Conservation (phyloP, 35 echinoderm and acorn worm species). For the Lytechinus pictus region DNA sequence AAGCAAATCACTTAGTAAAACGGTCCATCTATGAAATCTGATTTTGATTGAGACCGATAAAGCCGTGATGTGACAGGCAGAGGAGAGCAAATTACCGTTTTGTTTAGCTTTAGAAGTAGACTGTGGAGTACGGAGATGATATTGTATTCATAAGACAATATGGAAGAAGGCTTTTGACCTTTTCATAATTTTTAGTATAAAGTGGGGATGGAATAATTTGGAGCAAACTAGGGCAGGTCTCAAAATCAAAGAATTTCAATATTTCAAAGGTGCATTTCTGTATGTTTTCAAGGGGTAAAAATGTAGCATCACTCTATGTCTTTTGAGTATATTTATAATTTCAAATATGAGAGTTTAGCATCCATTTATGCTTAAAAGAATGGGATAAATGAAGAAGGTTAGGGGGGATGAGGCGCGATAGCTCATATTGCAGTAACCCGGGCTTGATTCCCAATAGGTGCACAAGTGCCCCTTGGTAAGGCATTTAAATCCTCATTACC, state of each 20-base stretch:
- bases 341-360: too few relatives aligned
- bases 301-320: too few relatives aligned
- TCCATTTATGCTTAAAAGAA: too few relatives aligned
- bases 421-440: too few relatives aligned
- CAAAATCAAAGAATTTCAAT: background rate
- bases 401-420: too few relatives aligned
- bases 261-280: background rate
- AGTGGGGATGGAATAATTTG: background rate
- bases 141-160: background rate
- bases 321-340: too few relatives aligned
- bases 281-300: background rate
- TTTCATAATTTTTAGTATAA: background rate
- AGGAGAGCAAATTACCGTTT: background rate
- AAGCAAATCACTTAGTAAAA: conserved; percentile 30
- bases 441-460: too few relatives aligned
- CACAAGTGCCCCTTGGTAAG: too few relatives aligned
- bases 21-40: background rate
- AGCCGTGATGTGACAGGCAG: background rate
- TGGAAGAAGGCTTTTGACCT: background rate
- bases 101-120: background rate
- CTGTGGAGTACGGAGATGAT: background rate
- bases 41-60: conserved; percentile 15
- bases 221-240: background rate
- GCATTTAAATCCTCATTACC: too few relatives aligned
- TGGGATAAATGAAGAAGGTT: too few relatives aligned